phyloP scores from a whole-genome alignment of 2,888 invertebrate species.

The Bhutanitis thaidina region DNA sequence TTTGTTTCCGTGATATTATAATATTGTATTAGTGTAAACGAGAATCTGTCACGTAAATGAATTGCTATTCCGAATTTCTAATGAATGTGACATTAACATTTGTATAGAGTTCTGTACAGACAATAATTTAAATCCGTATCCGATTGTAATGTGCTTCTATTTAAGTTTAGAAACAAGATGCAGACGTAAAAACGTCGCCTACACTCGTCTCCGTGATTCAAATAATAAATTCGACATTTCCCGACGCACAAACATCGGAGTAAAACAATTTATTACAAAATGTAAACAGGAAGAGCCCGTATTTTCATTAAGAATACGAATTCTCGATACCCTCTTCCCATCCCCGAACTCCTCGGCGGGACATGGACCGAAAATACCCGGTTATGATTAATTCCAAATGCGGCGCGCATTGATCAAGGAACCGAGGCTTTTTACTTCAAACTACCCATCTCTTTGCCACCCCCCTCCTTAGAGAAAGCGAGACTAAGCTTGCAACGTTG shows the following conservation, averaged over 20 bases:
- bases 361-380: constrained; percentile 78
- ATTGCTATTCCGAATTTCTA: too few relatives aligned
- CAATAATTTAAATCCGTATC: not conserved
- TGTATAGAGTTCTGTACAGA: not conserved
- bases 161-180: constrained; percentile 11
- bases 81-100: too few relatives aligned
- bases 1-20: too few relatives aligned
- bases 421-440: constrained; percentile 76
- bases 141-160: constrained; percentile 7
- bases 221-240: constrained; percentile 51
- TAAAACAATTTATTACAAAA: constrained; percentile 80
- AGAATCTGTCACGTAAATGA: too few relatives aligned
- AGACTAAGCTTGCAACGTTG: constrained; percentile 71
- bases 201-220: constrained; percentile 27
- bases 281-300: constrained; percentile 78
- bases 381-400: constrained; percentile 80
- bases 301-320: constrained; percentile 80
- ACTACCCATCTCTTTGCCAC: constrained; percentile 71
- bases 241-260: constrained; percentile 55
- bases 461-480: constrained; percentile 48
- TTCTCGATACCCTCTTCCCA: constrained; percentile 54
- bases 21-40: too few relatives aligned
- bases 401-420: constrained; percentile 79
- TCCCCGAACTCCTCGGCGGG: constrained; percentile 37
- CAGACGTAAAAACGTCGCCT: constrained; percentile 12